A percentile compares a stretch with the other conserved stretches of the same genome.
Evolutionary conservation across 2,797 vertebrate genomes (phyloP).

Genomic region (Pagetopsis macropterus): DNA sequence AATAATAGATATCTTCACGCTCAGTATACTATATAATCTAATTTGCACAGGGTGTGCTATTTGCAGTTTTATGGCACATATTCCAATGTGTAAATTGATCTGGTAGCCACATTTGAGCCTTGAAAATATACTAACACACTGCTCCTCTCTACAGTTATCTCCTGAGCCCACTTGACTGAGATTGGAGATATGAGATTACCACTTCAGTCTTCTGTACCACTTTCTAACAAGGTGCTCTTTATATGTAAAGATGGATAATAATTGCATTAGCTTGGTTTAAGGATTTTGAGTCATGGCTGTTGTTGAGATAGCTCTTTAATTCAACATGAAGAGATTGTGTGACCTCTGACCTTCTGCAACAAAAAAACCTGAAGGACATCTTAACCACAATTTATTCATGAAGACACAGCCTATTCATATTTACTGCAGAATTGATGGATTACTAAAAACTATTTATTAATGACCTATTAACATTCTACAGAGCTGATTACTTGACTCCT

Average conservation of each 20-base stretch:
- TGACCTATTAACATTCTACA: background rate
- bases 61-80: background rate
- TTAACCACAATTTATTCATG: background rate
- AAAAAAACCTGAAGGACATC: background rate
- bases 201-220: background rate
- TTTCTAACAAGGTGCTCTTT: background rate
- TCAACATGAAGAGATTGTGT: background rate
- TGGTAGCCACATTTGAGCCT: background rate
- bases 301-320: background rate
- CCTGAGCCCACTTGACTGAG: background rate
- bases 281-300: background rate
- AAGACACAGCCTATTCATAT: background rate
- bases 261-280: background rate
- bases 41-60: background rate
- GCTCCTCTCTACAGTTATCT: background rate
- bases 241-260: background rate
- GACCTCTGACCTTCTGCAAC: slow-evolving; percentile 13
- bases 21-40: background rate
- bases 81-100: slow-evolving; percentile 2
- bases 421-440: background rate
- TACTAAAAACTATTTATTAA: background rate
- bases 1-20: background rate
- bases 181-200: background rate
- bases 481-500: background rate
- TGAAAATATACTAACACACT: background rate